Percentiles rank a stretch among this genome's conserved stretches.
Conservation (phyloP, 23 tunicate genomes). For the Clavelina lepadiformis region DNA sequence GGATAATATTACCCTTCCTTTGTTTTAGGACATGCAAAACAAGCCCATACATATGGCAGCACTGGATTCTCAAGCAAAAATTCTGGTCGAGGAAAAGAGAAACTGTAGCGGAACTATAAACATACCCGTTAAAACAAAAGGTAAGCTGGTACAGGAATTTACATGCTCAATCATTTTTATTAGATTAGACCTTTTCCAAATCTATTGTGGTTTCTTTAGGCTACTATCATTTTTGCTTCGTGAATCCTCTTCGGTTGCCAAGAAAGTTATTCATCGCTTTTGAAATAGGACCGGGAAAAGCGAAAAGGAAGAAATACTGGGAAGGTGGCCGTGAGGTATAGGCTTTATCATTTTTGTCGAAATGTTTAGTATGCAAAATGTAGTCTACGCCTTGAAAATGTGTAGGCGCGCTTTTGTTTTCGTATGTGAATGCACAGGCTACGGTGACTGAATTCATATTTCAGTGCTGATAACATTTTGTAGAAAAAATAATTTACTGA, state of each 20-base stretch:
- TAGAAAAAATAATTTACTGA: no score
- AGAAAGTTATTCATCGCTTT: slow-evolving; percentile 33
- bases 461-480: no score
- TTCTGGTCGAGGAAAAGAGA: neutral
- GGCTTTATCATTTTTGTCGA: no score
- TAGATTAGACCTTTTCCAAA: no score
- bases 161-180: no score
- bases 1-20: no score
- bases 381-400: no score
- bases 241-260: slow-evolving; percentile 15
- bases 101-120: slow-evolving; percentile 21
- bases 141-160: no score
- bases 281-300: slow-evolving; percentile 20
- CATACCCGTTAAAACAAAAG: slow-evolving; percentile 9
- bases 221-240: slow-evolving; percentile 34
- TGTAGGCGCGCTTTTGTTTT: no score
- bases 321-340: slow-evolving; percentile 13
- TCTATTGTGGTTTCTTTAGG: slow-evolving; percentile 2
- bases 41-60: neutral
- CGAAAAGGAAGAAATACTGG: slow-evolving; percentile 12
- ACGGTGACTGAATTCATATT: no score
- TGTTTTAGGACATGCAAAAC: slow-evolving; percentile 24
- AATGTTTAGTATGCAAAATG: no score
- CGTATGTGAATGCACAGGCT: no score
- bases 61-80: slow-evolving; percentile 9